Base-by-base conservation (phyloP, 2,797 vertebrate species). In the Loriculus beryllinus region DNA sequence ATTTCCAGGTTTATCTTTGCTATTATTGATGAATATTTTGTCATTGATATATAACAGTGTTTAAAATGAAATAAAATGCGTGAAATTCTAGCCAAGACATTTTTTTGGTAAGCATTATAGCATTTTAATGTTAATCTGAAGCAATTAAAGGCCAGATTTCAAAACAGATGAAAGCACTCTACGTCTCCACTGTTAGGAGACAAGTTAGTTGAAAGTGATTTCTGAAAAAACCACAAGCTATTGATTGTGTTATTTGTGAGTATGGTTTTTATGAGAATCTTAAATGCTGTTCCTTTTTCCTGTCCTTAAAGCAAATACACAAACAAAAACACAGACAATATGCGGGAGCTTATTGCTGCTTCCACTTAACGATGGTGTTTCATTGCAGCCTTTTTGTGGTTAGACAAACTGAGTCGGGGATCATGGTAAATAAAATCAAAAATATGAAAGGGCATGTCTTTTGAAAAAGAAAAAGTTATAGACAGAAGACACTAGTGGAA, bases 81-180 rank as follows among this genome's bases (percentile, higher is more conserved):
- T 67, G 15, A 91, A 95, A 93, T 94, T 65, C 72, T 72, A 89
- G 48, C 33, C 19, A 48, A 82, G 33, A 48, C 56, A 67, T 76
- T 89, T 96, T 96, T 96, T 93, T 86, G 29, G 77, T 86, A 52
- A 88, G 85, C 83, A 83, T 81, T 82, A 79, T 35, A 69, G 33
- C 3, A 0, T 77, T 93, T 94, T 92, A 51, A 85, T 88, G 68
- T 91, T 96, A 80, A 86, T 82, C 77, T 68, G 47, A 69, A 95
- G 86, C 81, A 93, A 90, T 78, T 90, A 82, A 95, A 94, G 70
- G 72, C 72, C 68, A 89, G 84, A 88, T 95, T 52, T 91, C 65
- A 62, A 62, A 90, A 37, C 49, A 65, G 88, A 88, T 88, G 82
- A 82, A 93, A 83, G 76, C 12, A 28, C 63, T 81, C 56, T 45